Conservation (phyloP, 2,888 invertebrate genomes). For the Amphipoea oculea region DNA sequence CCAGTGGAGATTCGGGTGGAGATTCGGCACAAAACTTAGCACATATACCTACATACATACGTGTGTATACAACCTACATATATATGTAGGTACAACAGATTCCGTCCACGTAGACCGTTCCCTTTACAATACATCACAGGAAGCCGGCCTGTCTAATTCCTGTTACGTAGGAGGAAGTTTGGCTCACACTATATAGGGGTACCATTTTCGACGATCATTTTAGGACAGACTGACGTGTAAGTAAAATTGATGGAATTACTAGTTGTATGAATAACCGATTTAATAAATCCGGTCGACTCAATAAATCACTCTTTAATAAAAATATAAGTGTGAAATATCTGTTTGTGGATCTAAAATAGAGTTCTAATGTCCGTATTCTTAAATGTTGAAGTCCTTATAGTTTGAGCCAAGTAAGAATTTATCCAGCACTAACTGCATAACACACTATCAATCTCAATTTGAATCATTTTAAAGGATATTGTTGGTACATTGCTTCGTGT, state of each 20-base stretch:
- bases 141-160: conserved; percentile 72
- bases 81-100: conserved; percentile 27
- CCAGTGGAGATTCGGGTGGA: neutral
- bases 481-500: too few relatives aligned
- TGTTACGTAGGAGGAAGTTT: conserved; percentile 67
- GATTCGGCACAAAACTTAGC: conserved; percentile 12
- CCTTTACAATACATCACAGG: conserved; percentile 74
- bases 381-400: neutral
- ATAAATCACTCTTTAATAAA: neutral
- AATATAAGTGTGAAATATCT: neutral
- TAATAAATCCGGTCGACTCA: neutral
- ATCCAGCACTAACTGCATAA: too few relatives aligned
- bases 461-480: too few relatives aligned
- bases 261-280: neutral
- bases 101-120: conserved; percentile 57
- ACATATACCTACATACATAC: neutral
- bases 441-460: too few relatives aligned
- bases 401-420: neutral
- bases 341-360: neutral
- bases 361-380: neutral
- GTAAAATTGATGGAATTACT: conserved; percentile 12
- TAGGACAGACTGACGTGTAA: conserved; percentile 5
- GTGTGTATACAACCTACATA: neutral
- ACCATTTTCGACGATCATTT: conserved; percentile 33
- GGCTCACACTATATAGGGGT: conserved; percentile 34